Evolutionary conservation across 2,113 vertebrate species (phyloP).

Genomic region (Candoia aspera): DNA sequence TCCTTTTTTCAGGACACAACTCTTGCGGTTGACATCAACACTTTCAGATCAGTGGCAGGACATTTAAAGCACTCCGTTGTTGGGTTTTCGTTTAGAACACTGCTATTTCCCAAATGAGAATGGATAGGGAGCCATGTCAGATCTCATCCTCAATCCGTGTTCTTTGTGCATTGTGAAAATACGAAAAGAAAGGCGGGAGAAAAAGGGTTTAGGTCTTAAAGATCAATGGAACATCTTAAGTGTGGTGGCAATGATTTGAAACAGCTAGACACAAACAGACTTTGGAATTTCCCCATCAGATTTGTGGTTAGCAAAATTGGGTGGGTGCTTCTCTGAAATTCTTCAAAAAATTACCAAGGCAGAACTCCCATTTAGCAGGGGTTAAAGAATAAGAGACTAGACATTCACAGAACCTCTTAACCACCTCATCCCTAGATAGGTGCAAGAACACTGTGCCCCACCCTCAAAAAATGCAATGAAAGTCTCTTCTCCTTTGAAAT

Average conservation of each 20-base stretch:
- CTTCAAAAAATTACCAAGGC: too few relatives aligned
- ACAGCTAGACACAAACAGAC: neutral
- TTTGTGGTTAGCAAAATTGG: neutral
- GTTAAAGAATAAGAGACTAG: too few relatives aligned
- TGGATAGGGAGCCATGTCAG: neutral
- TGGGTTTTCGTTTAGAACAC: neutral
- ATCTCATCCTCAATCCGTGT: neutral
- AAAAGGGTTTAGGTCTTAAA: neutral
- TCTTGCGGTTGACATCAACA: neutral
- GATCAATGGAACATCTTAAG: neutral
- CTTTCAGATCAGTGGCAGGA: slow-evolving; percentile 2
- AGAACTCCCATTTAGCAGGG: too few relatives aligned
- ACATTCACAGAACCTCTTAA: too few relatives aligned
- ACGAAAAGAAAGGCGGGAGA: neutral
- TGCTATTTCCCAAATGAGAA: slow-evolving; percentile 2
- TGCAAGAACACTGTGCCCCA: too few relatives aligned
- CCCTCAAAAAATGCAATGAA: too few relatives aligned
- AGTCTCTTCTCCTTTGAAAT: too few relatives aligned
- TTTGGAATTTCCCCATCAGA: neutral
- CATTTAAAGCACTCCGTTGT: neutral
- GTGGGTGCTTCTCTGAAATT: too few relatives aligned
- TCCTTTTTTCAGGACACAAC: slow-evolving; percentile 1
- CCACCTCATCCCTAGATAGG: too few relatives aligned
- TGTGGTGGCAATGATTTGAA: neutral
- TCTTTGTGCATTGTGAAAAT: slow-evolving; percentile 11